A percentile compares a stretch with the other conserved stretches of the same genome.
Evolutionary conservation across 2,113 vertebrate genomes (phyloP).

Genomic region (Camelus dromedarius): DNA sequence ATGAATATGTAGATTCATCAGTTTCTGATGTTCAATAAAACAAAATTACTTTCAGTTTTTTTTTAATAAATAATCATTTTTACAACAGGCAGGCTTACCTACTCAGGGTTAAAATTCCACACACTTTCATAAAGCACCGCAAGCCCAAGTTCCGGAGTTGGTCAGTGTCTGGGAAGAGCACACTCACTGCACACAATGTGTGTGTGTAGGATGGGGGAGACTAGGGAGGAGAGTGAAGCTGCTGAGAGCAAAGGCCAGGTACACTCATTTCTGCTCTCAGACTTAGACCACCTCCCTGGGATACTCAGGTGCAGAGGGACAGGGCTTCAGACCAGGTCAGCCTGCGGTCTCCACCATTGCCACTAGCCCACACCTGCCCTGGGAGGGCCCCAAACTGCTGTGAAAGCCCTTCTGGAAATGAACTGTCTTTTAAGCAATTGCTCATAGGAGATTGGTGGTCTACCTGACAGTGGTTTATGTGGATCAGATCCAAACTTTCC

Average conservation of each 20-base stretch:
- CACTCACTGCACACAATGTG: neutral
- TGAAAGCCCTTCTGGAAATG: neutral
- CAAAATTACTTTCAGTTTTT: neutral
- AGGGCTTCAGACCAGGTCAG: fast-evolving
- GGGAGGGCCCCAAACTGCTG: neutral
- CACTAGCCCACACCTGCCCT: neutral
- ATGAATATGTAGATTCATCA: neutral
- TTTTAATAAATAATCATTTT: neutral
- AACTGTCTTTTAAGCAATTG: neutral
- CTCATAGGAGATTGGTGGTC: neutral
- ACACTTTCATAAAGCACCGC: neutral
- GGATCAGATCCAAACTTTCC: fast-evolving
- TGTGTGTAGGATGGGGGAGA: fast-evolving
- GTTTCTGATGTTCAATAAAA: neutral
- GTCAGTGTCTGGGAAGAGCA: neutral
- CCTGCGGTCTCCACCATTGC: neutral
- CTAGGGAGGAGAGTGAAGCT: neutral
- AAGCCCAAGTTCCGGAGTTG: neutral
- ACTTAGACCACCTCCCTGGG: fast-evolving
- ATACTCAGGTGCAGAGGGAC: too few relatives aligned
- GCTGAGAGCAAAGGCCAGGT: neutral
- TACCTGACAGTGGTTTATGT: neutral
- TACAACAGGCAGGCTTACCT: neutral
- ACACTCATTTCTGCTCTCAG: neutral
- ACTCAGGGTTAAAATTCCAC: neutral